Conservation (phyloP, 2,888 invertebrate species). For the Oscheius onirici region DNA sequence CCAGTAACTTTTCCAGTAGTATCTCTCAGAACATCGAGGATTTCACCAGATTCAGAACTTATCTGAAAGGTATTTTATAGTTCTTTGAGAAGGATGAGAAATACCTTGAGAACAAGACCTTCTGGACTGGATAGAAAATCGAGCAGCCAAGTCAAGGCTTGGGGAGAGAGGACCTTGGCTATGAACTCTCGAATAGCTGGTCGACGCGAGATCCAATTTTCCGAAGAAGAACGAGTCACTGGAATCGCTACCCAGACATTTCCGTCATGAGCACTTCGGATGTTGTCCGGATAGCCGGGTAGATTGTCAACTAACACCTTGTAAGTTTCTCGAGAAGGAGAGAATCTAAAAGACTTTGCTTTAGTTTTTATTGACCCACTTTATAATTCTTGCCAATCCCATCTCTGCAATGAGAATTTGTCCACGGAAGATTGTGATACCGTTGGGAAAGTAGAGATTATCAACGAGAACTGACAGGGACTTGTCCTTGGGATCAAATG, state of each 20-base stretch:
- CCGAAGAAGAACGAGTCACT: slow-evolving; percentile 35
- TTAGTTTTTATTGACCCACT: too few relatives aligned
- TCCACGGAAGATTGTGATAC: slow-evolving; percentile 46
- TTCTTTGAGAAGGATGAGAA: neutral
- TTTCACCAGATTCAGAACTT: slow-evolving; percentile 41
- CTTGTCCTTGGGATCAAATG: slow-evolving; percentile 44
- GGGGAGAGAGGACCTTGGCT: slow-evolving; percentile 45
- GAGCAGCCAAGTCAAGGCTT: slow-evolving; percentile 35
- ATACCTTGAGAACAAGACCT: slow-evolving; percentile 46
- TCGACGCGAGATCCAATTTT: slow-evolving; percentile 37
- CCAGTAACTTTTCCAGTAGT: slow-evolving; percentile 37
- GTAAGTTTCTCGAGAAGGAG: slow-evolving; percentile 36
- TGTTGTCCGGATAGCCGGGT: slow-evolving; percentile 60
- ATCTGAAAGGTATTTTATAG: slow-evolving; percentile 4
- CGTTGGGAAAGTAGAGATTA: slow-evolving; percentile 56
- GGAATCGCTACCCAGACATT: slow-evolving; percentile 36
- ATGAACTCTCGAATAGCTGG: slow-evolving; percentile 46
- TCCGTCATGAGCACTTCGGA: slow-evolving; percentile 41
- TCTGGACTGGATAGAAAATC: slow-evolving; percentile 32
- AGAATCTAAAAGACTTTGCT: slow-evolving; percentile 43
- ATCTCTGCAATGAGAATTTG: slow-evolving; percentile 52
- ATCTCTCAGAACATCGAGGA: slow-evolving; percentile 48
- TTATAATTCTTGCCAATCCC: slow-evolving; percentile 51
- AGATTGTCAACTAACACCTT: slow-evolving; percentile 45
- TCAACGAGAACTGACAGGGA: slow-evolving; percentile 40